phyloP scores from a whole-genome alignment of 2,113 vertebrate genomes.

The Sinocyclocheilus anshuiensis region DNA sequence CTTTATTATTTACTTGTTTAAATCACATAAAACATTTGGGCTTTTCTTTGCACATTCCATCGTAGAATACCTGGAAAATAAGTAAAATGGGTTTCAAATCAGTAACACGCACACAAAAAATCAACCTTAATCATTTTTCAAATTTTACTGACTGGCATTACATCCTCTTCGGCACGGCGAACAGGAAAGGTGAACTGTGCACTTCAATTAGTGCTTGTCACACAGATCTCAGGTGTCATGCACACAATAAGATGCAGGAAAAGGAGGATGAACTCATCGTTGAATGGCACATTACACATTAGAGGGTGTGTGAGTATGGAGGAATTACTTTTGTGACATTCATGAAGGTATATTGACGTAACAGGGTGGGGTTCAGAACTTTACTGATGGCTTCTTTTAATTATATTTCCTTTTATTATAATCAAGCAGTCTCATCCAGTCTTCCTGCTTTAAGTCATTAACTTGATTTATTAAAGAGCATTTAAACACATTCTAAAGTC shows the following conservation, averaged over 20 bases:
- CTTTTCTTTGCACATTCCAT: background rate
- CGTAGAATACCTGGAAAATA: background rate
- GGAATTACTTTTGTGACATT: constrained; percentile 44
- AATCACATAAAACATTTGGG: background rate
- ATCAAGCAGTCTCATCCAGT: background rate
- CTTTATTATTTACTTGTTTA: too few species aligned
- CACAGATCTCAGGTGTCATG: constrained; percentile 60
- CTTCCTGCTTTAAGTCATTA: background rate
- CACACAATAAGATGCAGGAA: constrained; percentile 54
- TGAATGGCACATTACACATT: constrained; percentile 39
- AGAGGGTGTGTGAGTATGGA: constrained; percentile 37
- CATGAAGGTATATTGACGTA: constrained; percentile 47
- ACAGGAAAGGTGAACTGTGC: constrained; percentile 18
- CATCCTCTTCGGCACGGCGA: constrained; percentile 25
- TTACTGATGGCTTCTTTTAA: background rate
- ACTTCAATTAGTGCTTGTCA: constrained; percentile 48
- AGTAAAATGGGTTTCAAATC: background rate
- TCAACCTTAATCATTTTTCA: background rate
- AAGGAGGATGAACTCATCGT: constrained; percentile 49
- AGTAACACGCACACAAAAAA: background rate
- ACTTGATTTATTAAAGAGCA: background rate
- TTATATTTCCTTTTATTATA: too few species aligned
- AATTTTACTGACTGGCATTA: constrained; percentile 14
- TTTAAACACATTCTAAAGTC: background rate
- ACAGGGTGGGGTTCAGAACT: constrained; percentile 48